Base-by-base conservation (phyloP, 2,797 vertebrate genomes). In the Coregonus ussuriensis region DNA sequence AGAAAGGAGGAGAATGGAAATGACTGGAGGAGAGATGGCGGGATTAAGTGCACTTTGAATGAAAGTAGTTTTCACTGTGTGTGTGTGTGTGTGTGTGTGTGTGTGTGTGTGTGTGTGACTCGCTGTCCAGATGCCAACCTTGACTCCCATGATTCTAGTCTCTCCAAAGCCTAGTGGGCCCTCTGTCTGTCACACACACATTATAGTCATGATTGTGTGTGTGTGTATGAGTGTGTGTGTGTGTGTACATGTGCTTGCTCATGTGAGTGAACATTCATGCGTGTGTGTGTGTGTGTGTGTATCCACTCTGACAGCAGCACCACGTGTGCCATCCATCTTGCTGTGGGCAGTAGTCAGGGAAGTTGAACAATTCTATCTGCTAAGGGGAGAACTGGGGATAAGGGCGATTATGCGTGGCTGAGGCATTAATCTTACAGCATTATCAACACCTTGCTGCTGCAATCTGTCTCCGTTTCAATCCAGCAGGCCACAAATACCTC, bases 361-460 rank as follows among this genome's bases (percentile, higher is more conserved):
- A 88, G 78, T 72, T 80, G 79, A 88, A 91, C 80, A 71, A 86
- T 85, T 91, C 79, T 90, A 87, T 91, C 81, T 84, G 82, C 53
- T 65, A 73, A 6, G 79, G 81, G 79, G 77, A 79, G 86, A 86
- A 81, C 71, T 78, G 77, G 77, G 81, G 83, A 88, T 88, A 83
- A 84, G 79, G 82, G 83, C 81, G 85, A 91, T 92, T 93, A 90
- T 85, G 82, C 86, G 82, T 31, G 77, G 89, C 88, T 92, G 86
- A 92, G 89, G 86, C 90, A 92, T 91, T 91, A 84, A 90, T 93
- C 90, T 90, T 85, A 41, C 31, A 78, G 82, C 81, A 87, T 92
- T 92, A 92, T 92, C 90, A 93, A 88, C 90, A 91, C 87, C 85
- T 91, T 89, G 82, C 87, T 89, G 79, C 75, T 73, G 77, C 86